Evolutionary conservation across 2,797 vertebrate species (phyloP), one percentile per base, ranked within the genome.

Genomic region (Steatocranus sp.): DNA sequence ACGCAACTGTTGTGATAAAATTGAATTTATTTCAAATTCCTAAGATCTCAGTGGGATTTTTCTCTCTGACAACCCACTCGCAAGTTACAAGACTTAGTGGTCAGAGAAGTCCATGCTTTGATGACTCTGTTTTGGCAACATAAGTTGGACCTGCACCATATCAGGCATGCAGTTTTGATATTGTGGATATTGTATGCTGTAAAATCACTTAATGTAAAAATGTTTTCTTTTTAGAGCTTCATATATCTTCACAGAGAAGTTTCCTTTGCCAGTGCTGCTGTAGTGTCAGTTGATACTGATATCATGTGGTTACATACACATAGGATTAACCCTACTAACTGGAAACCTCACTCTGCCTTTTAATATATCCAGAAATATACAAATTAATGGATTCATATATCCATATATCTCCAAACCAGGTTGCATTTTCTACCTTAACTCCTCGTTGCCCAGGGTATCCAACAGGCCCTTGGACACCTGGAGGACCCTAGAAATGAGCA

Each of bases 371-470:
- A 70, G 66, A 70, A 70, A 70, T 27, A 27, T 70, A 70, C 9
- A 46, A 70, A 70, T 61, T 20, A 56, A 56, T 17, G 9, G 12
- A 46, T 12, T 34, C 2, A 32, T 20, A 34, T 10, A 8, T 7
- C 30, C 12, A 10, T 7, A 14, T 49, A 5, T 75, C n/a, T 27
- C 27, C 36, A 36, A 78, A 54, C 23, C 10, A 15, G 38, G 41
- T 61, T 25, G 10, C 12, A 32, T 85, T 75, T 75, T 58, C 8
- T 87, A 96, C 94, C 94, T 96, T 96, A 34, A 96, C 94, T 78
- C 95, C 95, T 51, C 95, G 92, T 81, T 95, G 90, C 66, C 95
- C 95, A 2, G 94, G 95, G 68, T 96, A 96, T 87, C 95, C 95
- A 10, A 96, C 93, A n/a, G 95, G 95, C 17, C 95, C 95, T 88